phyloP scores from a whole-genome alignment of 2,797 vertebrate genomes.

The Nannoperca obscura region DNA sequence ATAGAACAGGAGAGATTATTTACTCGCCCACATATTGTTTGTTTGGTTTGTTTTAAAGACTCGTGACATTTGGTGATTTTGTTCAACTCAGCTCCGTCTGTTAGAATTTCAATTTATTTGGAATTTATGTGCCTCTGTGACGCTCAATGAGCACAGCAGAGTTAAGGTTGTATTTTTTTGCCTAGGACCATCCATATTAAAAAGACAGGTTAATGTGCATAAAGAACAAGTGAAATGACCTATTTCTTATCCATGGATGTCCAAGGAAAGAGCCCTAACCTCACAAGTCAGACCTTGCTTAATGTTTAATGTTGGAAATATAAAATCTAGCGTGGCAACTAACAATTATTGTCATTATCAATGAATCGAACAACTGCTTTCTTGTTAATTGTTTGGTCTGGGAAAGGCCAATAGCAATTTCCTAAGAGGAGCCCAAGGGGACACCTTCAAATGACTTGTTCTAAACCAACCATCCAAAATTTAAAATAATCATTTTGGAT shows the following conservation, averaged over 20 bases:
- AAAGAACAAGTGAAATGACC: background rate
- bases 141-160: background rate
- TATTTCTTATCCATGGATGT: background rate
- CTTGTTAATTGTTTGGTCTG: background rate
- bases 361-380: background rate
- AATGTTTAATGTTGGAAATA: background rate
- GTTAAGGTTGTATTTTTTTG: conserved; percentile 1
- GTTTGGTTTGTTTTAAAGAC: conserved; percentile 19
- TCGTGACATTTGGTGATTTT: conserved; percentile 28
- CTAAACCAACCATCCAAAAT: background rate
- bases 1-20: conserved; percentile 28
- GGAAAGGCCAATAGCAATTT: background rate
- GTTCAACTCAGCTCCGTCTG: conserved; percentile 33
- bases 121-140: background rate
- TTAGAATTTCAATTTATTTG: conserved; percentile 30
- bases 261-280: background rate
- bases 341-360: background rate
- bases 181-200: background rate
- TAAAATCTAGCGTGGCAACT: background rate
- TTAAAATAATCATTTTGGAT: background rate
- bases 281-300: background rate
- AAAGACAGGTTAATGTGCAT: background rate
- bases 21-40: conserved; percentile 10
- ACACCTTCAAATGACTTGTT: background rate
- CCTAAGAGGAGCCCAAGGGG: background rate